Conservation (phyloP, 2,113 vertebrate species). For the Alethe diademata region DNA sequence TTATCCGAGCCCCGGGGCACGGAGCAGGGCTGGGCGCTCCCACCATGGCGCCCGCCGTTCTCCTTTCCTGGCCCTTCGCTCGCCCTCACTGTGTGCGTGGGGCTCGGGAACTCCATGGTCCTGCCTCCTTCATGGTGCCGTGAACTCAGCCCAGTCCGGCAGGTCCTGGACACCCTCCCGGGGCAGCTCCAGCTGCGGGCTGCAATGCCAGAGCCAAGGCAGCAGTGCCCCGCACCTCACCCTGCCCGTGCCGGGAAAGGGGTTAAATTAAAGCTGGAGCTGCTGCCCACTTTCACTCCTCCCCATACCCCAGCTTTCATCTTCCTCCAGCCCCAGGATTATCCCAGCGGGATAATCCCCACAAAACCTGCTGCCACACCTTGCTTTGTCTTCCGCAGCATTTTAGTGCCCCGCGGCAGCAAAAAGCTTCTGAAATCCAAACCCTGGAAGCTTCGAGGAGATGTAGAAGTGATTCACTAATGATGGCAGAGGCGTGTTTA, state of each 20-base stretch:
- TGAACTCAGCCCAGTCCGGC: background rate
- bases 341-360: conserved; percentile 11
- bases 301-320: background rate
- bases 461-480: conserved; percentile 34
- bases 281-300: background rate
- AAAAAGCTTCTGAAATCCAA: conserved; percentile 16
- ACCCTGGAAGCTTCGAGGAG: conserved; percentile 36
- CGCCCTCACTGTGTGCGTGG: fast-evolving
- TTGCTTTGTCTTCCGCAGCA: conserved; percentile 25
- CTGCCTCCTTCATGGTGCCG: fast-evolving
- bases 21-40: background rate
- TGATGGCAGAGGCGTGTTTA: conserved; percentile 15
- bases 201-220: background rate
- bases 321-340: background rate
- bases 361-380: conserved; percentile 40
- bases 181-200: background rate
- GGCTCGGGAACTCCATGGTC: background rate
- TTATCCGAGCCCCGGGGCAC: background rate
- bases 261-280: background rate
- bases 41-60: background rate
- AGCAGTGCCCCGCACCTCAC: background rate
- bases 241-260: background rate
- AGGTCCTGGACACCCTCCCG: background rate
- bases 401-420: conserved; percentile 7
- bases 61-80: background rate